Base-by-base conservation (phyloP, 1,140 invertebrate genomes). In the Drosophila virilis region DNA sequence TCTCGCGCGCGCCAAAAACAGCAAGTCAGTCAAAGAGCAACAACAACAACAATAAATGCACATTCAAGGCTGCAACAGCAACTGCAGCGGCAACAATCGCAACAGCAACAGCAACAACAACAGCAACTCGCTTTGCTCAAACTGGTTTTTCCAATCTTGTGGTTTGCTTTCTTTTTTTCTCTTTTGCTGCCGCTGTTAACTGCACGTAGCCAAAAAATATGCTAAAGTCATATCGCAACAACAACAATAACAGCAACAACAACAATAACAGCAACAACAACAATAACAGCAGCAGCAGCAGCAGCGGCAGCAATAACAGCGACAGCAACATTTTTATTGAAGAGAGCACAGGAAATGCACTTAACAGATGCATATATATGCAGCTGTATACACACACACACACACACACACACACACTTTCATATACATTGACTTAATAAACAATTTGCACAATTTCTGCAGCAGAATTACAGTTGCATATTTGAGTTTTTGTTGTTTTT, bases 1-100 rank as follows among this genome's bases (percentile, higher is more conserved):
- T 85, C 67, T 69, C 78, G 71, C 79, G 77, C 83, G 83, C 83
- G 83, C 83, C 83, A 86, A 86, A 85, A 84, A 84, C 58, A 55
- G 65, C 58, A 42, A 57, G 33, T 55, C 37, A 54, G 40, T 58
- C 59, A 77, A 75, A 73, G 52, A 85, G 59, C 62, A 68, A 72
- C 75, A 72, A 66, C 62, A 68, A 72, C 75, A 72, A 66, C 75
- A 78, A 78, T 73, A 86, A 86, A 86, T 86, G 82, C 83, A 86
- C 83, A 83, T 86, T 86, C 82, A 86, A 86, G 82, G 82, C 82
- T 86, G 67, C 65, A 69, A 61, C 71, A 70, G 32, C 72, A 75
- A 58, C 37, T 74, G 42, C 57, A 70, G 37, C 32, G 40, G 28
- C 60, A 66, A 40, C 51, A 70, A 38, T 40, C 33, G 9, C 78